Conservation (phyloP, 2,797 vertebrate genomes). For the Lepus townsendii region DNA sequence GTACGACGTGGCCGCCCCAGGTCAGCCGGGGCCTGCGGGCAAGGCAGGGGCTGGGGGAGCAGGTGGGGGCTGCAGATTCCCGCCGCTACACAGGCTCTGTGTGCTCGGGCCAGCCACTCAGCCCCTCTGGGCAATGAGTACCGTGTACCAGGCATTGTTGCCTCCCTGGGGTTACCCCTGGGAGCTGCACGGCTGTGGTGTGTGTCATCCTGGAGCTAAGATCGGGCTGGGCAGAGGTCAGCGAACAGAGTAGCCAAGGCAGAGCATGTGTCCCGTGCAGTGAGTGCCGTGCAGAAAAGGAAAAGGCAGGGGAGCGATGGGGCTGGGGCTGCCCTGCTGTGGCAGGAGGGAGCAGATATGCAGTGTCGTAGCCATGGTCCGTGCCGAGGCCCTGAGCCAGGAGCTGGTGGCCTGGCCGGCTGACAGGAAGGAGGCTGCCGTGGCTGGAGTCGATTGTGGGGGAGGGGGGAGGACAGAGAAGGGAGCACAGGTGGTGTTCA, state of each 20-base stretch:
- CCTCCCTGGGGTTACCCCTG: neutral
- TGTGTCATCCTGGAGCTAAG: neutral
- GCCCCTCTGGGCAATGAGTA: neutral
- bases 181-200: neutral
- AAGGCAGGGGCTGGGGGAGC: neutral
- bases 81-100: neutral
- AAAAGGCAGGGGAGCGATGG: neutral
- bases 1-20: slow-evolving; percentile 96
- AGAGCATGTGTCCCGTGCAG: neutral
- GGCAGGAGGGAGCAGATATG: no score
- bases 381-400: neutral
- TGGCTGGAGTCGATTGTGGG: neutral
- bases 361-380: neutral
- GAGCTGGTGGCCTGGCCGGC: neutral
- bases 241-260: neutral
- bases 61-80: neutral
- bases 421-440: neutral
- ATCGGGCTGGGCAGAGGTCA: neutral
- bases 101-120: neutral
- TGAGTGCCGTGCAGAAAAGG: neutral
- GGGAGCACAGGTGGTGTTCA: no score
- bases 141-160: neutral
- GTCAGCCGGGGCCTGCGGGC: slow-evolving; percentile 86
- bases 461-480: neutral
- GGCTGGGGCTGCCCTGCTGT: no score